Base-by-base conservation (phyloP, 2,797 vertebrate genomes). In the Megalops cyprinoides region DNA sequence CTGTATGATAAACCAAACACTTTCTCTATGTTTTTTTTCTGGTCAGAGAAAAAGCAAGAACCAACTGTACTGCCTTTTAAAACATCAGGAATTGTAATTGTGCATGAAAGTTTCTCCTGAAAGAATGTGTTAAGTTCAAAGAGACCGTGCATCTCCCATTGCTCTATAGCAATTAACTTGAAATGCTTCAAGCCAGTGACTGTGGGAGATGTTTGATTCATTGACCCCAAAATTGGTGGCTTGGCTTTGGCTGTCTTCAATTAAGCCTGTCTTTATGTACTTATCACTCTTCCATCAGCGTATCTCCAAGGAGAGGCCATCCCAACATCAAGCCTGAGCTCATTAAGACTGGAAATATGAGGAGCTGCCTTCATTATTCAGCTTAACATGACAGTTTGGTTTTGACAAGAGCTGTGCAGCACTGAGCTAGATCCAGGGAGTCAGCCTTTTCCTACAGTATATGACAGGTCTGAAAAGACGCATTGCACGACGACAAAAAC, bases 71-170 rank as follows among this genome's bases (percentile, higher is more conserved):
- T 55, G 28, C 25, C 18, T 28, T 34, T 6, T 34, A 9, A 55
- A 77, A 20, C 28, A 56, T 37, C 1, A 76, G 28, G 28, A 25
- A 31, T 25, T n/a, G 4, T 20, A 74, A 31, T n/a, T n/a, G 49
- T 37, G 37, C 34, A 55, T 60, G 51, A 60, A 44, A 60, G 28
- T 23, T 77, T 12, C 51, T 77, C 1, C 44, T n/a, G 34, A 77
- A 76, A 55, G 49, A 20, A 34, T 42, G 5, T 20, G 20, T 77
- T 23, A 77, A 56, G 76, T 60, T 60, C 76, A 58, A 77, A 77
- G 76, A 51, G 34, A n/a, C n/a, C 4, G 37, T 1, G 1, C 25
- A 77, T 58, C 55, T 60, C 76, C 28, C 20, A 1, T 39, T 25
- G 49, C 51, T 42, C 55, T 9, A 23, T 23, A 58, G 31, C 60